Percentiles rank a stretch among this genome's conserved stretches.
phyloP scores from a whole-genome alignment of 2,797 vertebrate genomes.

The Xiphorhynchus erythropygius region DNA sequence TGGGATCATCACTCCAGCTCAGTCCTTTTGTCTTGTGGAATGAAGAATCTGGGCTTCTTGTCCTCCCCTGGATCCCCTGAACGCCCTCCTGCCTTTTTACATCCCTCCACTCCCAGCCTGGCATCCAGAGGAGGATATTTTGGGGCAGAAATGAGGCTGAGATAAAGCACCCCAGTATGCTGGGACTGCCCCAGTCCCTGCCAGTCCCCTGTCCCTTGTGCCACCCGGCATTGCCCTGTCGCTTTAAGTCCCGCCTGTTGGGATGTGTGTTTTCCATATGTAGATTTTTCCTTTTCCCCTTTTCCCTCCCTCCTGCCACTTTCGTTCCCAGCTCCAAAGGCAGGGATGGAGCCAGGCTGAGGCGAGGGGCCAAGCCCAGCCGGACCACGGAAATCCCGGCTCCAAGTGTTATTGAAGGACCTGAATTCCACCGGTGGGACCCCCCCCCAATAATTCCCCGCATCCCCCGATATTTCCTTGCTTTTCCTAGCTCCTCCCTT shows the following conservation, averaged over 20 bases:
- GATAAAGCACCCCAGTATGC: too few relatives aligned
- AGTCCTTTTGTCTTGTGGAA: accelerated
- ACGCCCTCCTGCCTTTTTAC: accelerated
- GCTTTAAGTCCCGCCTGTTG: not conserved
- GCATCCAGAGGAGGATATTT: not conserved
- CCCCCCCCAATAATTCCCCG: not conserved
- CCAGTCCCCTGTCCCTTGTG: not conserved
- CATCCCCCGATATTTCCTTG: not conserved
- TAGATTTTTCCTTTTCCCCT: not conserved
- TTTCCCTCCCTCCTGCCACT: not conserved
- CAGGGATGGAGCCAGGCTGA: not conserved
- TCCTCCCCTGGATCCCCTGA: accelerated
- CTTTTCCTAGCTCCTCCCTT: not conserved
- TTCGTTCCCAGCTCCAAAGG: not conserved
- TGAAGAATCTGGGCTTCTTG: accelerated
- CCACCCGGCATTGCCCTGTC: not conserved
- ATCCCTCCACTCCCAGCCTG: not conserved
- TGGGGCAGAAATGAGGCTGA: not conserved
- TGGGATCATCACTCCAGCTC: accelerated
- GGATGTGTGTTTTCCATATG: not conserved
- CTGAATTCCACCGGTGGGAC: not conserved
- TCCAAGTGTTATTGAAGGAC: accelerated
- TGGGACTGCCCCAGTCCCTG: not conserved
- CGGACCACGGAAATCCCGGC: not conserved
- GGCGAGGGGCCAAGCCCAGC: not conserved